Evolutionary conservation across 2,888 invertebrate species (phyloP).

Genomic region (Athalia circularis): DNA sequence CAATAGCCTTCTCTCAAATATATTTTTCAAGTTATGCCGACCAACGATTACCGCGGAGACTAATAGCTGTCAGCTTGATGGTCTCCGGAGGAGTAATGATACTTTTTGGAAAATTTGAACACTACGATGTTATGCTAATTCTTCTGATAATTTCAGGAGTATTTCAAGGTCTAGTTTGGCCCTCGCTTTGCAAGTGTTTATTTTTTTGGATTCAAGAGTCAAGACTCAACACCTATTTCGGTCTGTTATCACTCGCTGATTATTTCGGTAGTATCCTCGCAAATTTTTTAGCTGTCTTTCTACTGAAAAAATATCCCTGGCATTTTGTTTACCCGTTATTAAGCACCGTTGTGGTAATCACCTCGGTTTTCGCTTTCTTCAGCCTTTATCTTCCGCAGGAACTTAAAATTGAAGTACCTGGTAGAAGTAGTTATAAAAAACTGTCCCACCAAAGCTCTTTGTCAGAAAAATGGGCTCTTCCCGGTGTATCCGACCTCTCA

Average conservation of each 20-base stretch:
- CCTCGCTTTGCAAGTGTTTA: slow-evolving; percentile 18
- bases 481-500: slow-evolving; percentile 21
- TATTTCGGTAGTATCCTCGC: slow-evolving; percentile 8
- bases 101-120: slow-evolving; percentile 23
- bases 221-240: slow-evolving; percentile 26
- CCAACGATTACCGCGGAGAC: slow-evolving; percentile 18
- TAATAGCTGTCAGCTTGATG: background rate
- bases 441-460: slow-evolving; percentile 7
- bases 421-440: slow-evolving; percentile 4
- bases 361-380: slow-evolving; percentile 12
- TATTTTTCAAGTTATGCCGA: slow-evolving; percentile 26
- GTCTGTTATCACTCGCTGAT: slow-evolving; percentile 17
- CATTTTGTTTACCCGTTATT: slow-evolving; percentile 14
- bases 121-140: slow-evolving; percentile 25
- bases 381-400: slow-evolving; percentile 30
- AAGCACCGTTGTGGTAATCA: slow-evolving; percentile 1
- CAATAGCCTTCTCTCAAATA: slow-evolving; percentile 23
- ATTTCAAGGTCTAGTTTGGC: slow-evolving; percentile 38
- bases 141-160: slow-evolving; percentile 19
- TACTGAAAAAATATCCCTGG: slow-evolving; percentile 32
- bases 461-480: slow-evolving; percentile 7
- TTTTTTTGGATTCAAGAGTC: slow-evolving; percentile 38
- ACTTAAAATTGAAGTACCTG: slow-evolving; percentile 20
- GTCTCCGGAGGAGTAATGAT: slow-evolving; percentile 27
- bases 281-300: background rate